Evolutionary conservation across 1,140 invertebrate genomes (phyloP).

Genomic region (Drosophila kohkoa): DNA sequence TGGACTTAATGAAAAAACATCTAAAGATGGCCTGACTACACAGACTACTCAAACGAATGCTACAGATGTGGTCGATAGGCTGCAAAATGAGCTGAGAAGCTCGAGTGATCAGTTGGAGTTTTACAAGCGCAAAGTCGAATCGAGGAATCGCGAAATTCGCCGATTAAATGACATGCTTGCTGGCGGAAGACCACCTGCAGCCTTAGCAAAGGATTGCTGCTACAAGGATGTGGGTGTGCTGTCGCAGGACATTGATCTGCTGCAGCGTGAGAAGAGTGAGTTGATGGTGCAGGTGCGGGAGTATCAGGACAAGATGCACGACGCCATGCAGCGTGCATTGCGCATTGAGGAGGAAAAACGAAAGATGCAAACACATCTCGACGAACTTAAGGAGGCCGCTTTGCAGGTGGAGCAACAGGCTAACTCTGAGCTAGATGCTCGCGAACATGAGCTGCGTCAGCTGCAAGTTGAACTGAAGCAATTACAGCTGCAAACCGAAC

Average conservation of each 20-base stretch:
- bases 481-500: constrained; percentile 12
- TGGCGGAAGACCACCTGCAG: constrained; percentile 86
- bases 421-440: constrained; percentile 74
- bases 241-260: constrained; percentile 85
- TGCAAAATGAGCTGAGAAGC: constrained; percentile 65
- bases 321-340: constrained; percentile 88
- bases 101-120: constrained; percentile 68
- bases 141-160: constrained; percentile 87
- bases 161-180: constrained; percentile 86
- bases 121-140: constrained; percentile 73
- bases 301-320: constrained; percentile 87
- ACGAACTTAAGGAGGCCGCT: constrained; percentile 88
- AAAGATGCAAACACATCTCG: constrained; percentile 87
- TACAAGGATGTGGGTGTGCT: constrained; percentile 85
- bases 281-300: constrained; percentile 87
- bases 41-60: constrained; percentile 44
- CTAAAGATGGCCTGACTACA: constrained; percentile 51
- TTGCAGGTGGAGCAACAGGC: constrained; percentile 87
- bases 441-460: constrained; percentile 60
- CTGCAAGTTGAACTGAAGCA: constrained; percentile 54
- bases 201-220: constrained; percentile 86
- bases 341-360: constrained; percentile 87
- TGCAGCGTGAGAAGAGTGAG: constrained; percentile 86
- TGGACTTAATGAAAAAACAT: constrained; percentile 60
- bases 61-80: constrained; percentile 63